Base-by-base conservation (phyloP, 2,797 vertebrate genomes). In the Heliangelus exortis region DNA sequence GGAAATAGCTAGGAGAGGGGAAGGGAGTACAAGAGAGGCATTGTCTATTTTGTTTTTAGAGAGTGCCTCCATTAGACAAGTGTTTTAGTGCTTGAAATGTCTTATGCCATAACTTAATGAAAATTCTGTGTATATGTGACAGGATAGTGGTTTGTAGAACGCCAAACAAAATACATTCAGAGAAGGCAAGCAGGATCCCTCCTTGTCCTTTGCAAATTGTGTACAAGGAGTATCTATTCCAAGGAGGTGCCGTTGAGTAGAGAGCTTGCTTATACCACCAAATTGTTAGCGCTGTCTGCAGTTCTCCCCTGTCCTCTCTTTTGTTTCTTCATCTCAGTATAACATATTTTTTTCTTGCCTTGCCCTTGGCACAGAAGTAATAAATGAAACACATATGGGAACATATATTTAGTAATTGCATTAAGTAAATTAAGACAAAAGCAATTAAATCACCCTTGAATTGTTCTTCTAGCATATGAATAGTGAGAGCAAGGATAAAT, bases 211-310 rank as follows among this genome's bases (percentile, higher is more conserved):
- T 66, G 17, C 72, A 66, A 66, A 41, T 71, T 55, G 28, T 62
- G 47, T 71, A 71, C 28, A 81, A 71, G 68, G 41, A 87, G 89
- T 83, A 92, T 77, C 78, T 92, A 50, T 74, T 87, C 54, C 67
- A 45, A 87, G 84, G 61, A 84, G 53, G 31, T 80, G 57, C 41
- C 89, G 41, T 45, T 74, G 48, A 83, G 20, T 6, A 53, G 45
- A 59, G 39, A 63, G 53, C 45, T 75, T 79, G 45, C 11, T 66
- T 80, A 53, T 71, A 36, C 45, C 36, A 61, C 1, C 2, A 57
- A 53, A 22, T 47, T 61, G 7, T 72, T 73, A 68, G 33, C 11
- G 45, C 36, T 83, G 22, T 61, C 75, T 84, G 21, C 31, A 89
- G 12, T 87, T 77, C 65, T 59, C 33, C 47, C 23, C 21, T 71